These are phyloP conservation scores for Silvanus unidentatus DNA, from an alignment of 2,888 invertebrate genomes.

Conservation along the genomic window DNA sequence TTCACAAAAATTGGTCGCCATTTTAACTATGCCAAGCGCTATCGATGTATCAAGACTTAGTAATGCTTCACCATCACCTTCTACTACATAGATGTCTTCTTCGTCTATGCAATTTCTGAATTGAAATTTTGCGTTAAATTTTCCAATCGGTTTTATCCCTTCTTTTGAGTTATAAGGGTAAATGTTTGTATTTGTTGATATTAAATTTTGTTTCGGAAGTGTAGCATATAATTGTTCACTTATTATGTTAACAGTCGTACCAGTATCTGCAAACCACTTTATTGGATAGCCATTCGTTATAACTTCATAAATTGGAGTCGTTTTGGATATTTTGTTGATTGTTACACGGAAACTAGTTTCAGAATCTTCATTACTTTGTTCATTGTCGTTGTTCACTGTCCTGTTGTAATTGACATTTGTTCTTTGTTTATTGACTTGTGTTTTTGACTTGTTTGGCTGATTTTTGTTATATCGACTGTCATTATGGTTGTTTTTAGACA, in stretches of 20 bases:
- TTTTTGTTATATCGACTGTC: background rate
- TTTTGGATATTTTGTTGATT: background rate
- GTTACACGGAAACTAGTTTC: background rate
- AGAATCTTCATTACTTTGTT: background rate
- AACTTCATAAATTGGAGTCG: background rate
- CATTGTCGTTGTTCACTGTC: slow-evolving; percentile 5
- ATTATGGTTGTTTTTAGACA: slow-evolving; percentile 6
- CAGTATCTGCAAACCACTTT: slow-evolving; percentile 8
- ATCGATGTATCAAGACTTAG: slow-evolving; percentile 5
- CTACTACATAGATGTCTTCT: slow-evolving; percentile 4
- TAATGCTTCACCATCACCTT: slow-evolving; percentile 5
- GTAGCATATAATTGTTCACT: slow-evolving; percentile 5
- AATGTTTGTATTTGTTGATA: slow-evolving; percentile 3
- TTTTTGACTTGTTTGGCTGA: too few species aligned
- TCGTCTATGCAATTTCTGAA: background rate
- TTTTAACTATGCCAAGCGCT: slow-evolving; percentile 3
- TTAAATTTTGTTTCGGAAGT: background rate
- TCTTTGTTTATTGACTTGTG: background rate
- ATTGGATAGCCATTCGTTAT: background rate
- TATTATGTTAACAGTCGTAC: slow-evolving; percentile 9
- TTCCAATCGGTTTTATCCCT: slow-evolving; percentile 3
- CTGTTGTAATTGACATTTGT: background rate
- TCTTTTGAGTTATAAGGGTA: background rate
- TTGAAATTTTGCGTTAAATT: slow-evolving; percentile 5
- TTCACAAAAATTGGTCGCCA: background rate